Conservation (phyloP, 2,888 invertebrate genomes). For the Apodemia duryi region DNA sequence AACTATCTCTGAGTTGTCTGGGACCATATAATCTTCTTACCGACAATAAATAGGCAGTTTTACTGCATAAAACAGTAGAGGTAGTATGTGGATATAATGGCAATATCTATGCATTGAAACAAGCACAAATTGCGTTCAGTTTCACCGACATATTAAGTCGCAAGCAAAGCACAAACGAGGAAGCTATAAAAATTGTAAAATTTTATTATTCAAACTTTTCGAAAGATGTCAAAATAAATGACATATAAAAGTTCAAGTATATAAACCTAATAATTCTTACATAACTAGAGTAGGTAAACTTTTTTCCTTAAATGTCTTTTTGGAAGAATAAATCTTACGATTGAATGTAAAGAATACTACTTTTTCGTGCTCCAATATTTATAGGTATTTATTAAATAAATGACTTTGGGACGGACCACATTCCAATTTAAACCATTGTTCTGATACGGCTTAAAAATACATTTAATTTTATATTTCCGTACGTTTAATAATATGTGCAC, state of each 20-base stretch:
- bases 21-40: too few species aligned
- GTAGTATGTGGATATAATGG: too few species aligned
- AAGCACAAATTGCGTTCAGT: too few species aligned
- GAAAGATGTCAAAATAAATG: not conserved
- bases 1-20: too few species aligned
- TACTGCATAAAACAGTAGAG: too few species aligned
- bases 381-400: slow-evolving; percentile 48
- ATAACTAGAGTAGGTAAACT: not conserved
- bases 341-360: slow-evolving; percentile 1
- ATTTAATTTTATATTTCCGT: slow-evolving; percentile 3
- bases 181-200: too few species aligned
- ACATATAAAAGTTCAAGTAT: not conserved
- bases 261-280: not conserved
- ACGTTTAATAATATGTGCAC: not conserved
- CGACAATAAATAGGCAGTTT: too few species aligned
- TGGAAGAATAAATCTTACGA: not conserved
- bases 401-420: slow-evolving; percentile 76
- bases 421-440: slow-evolving; percentile 48
- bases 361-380: slow-evolving; percentile 40
- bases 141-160: too few species aligned
- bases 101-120: too few species aligned
- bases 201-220: too few species aligned
- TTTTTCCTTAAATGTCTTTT: not conserved
- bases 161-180: too few species aligned
- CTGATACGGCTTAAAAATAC: slow-evolving; percentile 20